phyloP scores from a whole-genome alignment of 2,797 vertebrate genomes.

The Erithacus rubecula region DNA sequence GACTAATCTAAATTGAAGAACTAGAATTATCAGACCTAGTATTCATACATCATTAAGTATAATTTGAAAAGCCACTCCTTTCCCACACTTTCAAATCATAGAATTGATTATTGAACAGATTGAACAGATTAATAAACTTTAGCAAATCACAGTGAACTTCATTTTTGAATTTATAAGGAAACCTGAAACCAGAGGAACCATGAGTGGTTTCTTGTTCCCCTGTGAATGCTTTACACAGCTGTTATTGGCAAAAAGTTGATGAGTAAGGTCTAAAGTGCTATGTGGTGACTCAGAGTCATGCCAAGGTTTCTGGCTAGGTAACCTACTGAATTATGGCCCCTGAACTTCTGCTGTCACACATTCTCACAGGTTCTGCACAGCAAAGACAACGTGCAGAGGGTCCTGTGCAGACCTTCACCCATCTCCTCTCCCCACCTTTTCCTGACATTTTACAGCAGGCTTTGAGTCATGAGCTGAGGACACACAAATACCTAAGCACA shows the following conservation, averaged over 20 bases:
- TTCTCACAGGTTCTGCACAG: background rate
- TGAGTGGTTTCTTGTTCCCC: background rate
- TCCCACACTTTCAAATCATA: background rate
- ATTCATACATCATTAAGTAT: background rate
- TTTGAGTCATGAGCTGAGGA: background rate
- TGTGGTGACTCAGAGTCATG: background rate
- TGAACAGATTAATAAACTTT: background rate
- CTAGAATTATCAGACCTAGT: background rate
- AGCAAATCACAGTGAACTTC: background rate
- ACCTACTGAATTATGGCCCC: background rate
- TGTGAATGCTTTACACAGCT: background rate
- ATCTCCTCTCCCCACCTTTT: background rate
- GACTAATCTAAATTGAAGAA: background rate
- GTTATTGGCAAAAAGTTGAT: background rate
- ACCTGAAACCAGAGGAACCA: background rate
- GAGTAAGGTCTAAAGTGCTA: background rate
- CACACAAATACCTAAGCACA: background rate
- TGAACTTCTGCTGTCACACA: accelerated
- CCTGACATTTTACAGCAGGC: background rate
- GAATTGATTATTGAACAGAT: no score
- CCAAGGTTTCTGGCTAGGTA: background rate
- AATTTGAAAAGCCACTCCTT: background rate
- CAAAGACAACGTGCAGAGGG: background rate
- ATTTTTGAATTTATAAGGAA: background rate
- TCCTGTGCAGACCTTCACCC: background rate